A percentile compares a stretch with the other conserved stretches of the same genome.
phyloP scores from a whole-genome alignment of 1,140 invertebrate genomes.

The Diuraphis noxia region DNA sequence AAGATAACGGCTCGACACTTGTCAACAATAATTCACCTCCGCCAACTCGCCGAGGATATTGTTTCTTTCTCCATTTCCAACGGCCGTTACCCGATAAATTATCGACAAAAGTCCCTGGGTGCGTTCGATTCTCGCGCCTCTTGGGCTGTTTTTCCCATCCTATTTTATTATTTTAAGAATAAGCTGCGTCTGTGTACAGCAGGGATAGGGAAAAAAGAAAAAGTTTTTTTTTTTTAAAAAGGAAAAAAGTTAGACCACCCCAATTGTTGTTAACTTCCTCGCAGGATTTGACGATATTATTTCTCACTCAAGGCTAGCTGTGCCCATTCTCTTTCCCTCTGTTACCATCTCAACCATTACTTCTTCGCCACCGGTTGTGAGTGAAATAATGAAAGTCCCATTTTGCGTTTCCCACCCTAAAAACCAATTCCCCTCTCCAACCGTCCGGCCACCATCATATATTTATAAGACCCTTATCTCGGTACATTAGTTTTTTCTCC shows the following conservation, averaged over 20 bases:
- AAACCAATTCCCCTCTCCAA: neutral
- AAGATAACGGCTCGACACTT: conserved; percentile 50
- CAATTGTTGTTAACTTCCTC: conserved; percentile 29
- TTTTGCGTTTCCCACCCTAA: neutral
- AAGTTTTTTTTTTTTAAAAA: conserved; percentile 48
- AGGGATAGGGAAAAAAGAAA: neutral
- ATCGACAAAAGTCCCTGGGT: conserved; percentile 33
- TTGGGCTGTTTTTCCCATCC: neutral
- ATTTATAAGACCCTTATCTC: conserved; percentile 44
- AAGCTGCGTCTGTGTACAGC: neutral
- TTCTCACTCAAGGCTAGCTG: conserved; percentile 31
- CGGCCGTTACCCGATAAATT: conserved; percentile 48
- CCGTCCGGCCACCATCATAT: neutral
- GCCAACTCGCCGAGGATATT: conserved; percentile 45
- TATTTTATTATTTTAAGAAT: conserved; percentile 31
- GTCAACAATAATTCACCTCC: conserved; percentile 52
- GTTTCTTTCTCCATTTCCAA: conserved; percentile 50
- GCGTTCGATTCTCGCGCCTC: conserved; percentile 26
- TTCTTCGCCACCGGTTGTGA: neutral
- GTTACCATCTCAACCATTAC: neutral
- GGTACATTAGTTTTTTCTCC: conserved; percentile 42
- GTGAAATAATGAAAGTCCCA: conserved; percentile 46
- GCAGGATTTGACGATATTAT: conserved; percentile 46
- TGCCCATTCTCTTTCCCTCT: no score
- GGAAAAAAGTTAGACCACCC: conserved; percentile 7